These are phyloP conservation scores for Drosophila pullipes DNA, from an alignment of 2,888 invertebrate species.

Conservation along the genomic window DNA sequence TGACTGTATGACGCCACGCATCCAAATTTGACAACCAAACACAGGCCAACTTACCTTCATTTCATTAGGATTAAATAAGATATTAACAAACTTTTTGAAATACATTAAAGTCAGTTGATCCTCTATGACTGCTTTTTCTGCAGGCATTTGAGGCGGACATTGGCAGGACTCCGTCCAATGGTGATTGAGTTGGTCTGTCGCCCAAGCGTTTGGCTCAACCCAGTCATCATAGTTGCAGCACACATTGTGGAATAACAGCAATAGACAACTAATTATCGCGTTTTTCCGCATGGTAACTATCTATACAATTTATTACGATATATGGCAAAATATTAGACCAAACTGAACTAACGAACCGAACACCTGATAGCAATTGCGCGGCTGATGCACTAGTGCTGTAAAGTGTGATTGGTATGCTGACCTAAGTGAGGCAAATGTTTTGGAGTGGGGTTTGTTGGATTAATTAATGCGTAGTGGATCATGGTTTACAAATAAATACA, in stretches of 20 bases:
- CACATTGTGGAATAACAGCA: constrained; percentile 54
- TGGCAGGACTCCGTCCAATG: constrained; percentile 30
- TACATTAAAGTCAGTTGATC: constrained; percentile 73
- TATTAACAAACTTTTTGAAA: constrained; percentile 76
- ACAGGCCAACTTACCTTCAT: constrained; percentile 60
- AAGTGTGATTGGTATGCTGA: constrained; percentile 14
- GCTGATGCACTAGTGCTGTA: constrained; percentile 36
- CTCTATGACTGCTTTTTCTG: constrained; percentile 41
- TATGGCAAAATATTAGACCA: neutral
- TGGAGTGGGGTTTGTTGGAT: neutral
- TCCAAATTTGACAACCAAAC: neutral
- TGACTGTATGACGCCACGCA: constrained; percentile 56
- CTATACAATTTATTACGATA: constrained; percentile 9
- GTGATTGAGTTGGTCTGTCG: constrained; percentile 8
- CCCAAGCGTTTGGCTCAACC: constrained; percentile 57
- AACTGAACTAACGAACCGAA: constrained; percentile 13
- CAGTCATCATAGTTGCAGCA: constrained; percentile 55
- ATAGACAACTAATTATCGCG: constrained; percentile 46
- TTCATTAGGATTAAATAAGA: constrained; percentile 65
- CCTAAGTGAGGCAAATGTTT: neutral
- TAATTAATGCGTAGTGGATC: neutral
- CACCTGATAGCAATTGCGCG: constrained; percentile 49
- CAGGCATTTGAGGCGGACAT: constrained; percentile 23
- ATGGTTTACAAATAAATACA: neutral
- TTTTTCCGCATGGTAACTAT: constrained; percentile 46